phyloP scores from a whole-genome alignment of 2,113 vertebrate species.

The Cinclus cinclus region DNA sequence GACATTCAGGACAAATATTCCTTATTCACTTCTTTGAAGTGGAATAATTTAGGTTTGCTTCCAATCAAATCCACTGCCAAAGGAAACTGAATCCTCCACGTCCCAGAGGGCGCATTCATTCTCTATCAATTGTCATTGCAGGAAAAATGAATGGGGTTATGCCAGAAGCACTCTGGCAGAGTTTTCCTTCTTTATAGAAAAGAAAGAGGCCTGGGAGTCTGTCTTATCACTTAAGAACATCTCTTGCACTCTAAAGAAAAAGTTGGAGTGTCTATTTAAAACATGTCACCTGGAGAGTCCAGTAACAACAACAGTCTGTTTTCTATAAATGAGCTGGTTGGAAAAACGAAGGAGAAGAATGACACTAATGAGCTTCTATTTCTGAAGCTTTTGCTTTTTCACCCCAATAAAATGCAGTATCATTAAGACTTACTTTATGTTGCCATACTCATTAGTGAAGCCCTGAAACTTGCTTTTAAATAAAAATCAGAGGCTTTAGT shows the following conservation, averaged over 20 bases:
- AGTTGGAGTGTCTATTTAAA: neutral
- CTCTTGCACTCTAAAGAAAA: constrained; percentile 7
- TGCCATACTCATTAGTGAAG: neutral
- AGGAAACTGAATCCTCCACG: neutral
- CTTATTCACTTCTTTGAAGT: neutral
- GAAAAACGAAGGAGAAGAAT: neutral
- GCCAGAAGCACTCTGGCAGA: neutral
- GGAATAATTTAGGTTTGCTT: constrained; percentile 15
- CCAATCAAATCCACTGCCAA: neutral
- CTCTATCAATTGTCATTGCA: neutral
- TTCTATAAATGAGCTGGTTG: neutral
- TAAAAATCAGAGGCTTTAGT: neutral
- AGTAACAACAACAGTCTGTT: neutral
- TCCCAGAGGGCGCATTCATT: neutral
- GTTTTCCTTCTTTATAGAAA: neutral
- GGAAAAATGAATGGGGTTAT: neutral
- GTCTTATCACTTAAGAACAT: constrained; percentile 20
- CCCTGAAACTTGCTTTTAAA: neutral
- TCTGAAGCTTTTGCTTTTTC: neutral
- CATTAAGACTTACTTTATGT: neutral
- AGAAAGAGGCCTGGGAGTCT: neutral
- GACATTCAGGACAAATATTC: neutral
- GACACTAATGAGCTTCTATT: neutral
- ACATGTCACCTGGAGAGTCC: constrained; percentile 2
- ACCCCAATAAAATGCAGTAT: neutral